A percentile compares a stretch with the other conserved stretches of the same genome.
Conservation (phyloP, 2,888 invertebrate genomes). For the Nomada ruficornis region DNA sequence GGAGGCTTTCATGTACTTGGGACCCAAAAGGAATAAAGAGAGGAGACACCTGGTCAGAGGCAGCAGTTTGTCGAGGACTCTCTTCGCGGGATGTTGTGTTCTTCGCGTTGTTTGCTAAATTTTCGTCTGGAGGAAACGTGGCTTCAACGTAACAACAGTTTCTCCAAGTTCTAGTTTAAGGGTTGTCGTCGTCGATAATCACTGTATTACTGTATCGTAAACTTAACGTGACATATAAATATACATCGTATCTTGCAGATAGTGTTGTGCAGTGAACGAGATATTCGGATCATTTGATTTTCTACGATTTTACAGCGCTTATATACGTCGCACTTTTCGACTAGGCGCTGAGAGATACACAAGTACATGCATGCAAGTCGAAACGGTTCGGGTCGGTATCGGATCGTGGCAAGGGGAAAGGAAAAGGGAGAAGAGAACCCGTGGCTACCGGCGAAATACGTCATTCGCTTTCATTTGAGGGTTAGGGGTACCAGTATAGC, state of each 20-base stretch:
- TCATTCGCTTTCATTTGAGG: slow-evolving; percentile 54
- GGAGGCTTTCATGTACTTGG: slow-evolving; percentile 74
- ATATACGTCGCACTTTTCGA: slow-evolving; percentile 2
- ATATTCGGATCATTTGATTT: slow-evolving; percentile 16
- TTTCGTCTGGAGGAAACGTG: neutral
- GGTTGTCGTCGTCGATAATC: neutral
- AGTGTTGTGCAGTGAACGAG: slow-evolving; percentile 71
- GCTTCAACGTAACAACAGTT: slow-evolving; percentile 1
- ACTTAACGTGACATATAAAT: slow-evolving; percentile 9
- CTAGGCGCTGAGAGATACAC: slow-evolving; percentile 18
- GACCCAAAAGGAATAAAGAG: slow-evolving; percentile 83
- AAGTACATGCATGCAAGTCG: neutral
- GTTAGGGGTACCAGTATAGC: slow-evolving; percentile 56
- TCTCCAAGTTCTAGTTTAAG: neutral
- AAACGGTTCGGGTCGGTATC: slow-evolving; percentile 16
- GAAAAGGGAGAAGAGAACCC: slow-evolving; percentile 13
- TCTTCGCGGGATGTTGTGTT: slow-evolving; percentile 53
- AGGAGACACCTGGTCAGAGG: slow-evolving; percentile 80
- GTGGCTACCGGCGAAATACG: slow-evolving; percentile 44
- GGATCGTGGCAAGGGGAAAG: slow-evolving; percentile 10
- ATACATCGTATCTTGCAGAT: slow-evolving; percentile 20
- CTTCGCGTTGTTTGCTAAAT: slow-evolving; percentile 19
- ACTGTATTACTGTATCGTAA: slow-evolving; percentile 5
- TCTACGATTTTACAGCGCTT: slow-evolving; percentile 26
- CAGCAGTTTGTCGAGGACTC: slow-evolving; percentile 80